A percentile compares a stretch with the other conserved stretches of the same genome.
These are phyloP conservation scores for Plestiodon gilberti DNA, from an alignment of 2,113 vertebrate species.

Conservation along the genomic window DNA sequence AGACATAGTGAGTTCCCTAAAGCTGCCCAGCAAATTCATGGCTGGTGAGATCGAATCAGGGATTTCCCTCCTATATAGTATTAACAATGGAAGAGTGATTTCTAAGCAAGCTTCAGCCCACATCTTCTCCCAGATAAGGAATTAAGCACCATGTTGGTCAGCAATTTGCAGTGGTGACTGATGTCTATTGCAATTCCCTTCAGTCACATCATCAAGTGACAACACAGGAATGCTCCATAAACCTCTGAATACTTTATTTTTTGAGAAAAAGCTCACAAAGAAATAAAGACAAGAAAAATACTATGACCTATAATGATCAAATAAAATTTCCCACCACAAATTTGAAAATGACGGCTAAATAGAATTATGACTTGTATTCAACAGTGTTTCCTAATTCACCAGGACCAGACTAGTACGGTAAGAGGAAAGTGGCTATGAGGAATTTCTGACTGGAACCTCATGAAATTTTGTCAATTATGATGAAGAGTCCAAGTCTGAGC, in stretches of 20 bases:
- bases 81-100: not conserved
- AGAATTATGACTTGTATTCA: fast-evolving
- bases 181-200: not conserved
- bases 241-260: not conserved
- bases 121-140: not conserved
- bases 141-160: not conserved
- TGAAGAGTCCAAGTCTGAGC: not conserved
- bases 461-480: fast-evolving
- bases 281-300: not conserved
- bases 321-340: fast-evolving
- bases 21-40: not conserved
- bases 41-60: not conserved
- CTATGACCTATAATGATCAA: not conserved
- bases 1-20: too few species aligned
- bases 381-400: not conserved
- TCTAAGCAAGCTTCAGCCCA: not conserved
- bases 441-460: fast-evolving
- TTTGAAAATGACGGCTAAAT: fast-evolving
- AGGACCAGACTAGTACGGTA: not conserved
- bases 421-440: not conserved
- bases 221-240: not conserved
- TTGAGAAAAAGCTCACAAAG: not conserved
- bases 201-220: not conserved
- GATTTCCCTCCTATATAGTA: not conserved
- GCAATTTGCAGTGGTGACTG: not conserved